These are phyloP conservation scores for Erinaceus europaeus DNA, from an alignment of 2,113 vertebrate species.

Conservation along the genomic window DNA sequence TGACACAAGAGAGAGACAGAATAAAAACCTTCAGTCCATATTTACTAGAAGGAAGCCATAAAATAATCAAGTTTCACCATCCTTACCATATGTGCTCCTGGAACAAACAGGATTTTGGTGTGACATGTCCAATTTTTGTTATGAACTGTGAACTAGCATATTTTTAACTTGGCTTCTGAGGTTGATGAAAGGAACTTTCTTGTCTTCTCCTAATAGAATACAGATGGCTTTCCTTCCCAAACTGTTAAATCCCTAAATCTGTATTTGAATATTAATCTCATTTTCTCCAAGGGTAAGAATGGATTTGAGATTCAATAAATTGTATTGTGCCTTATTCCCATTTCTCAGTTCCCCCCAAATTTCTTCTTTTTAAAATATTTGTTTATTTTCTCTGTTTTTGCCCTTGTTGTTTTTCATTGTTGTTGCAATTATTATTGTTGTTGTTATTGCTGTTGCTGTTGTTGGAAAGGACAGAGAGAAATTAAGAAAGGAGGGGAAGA, in stretches of 20 bases:
- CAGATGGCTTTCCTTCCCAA: slow-evolving; percentile 42
- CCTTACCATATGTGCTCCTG: slow-evolving; percentile 43
- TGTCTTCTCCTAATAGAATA: slow-evolving; percentile 45
- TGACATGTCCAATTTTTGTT: slow-evolving; percentile 37
- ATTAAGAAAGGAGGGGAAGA: too few species aligned
- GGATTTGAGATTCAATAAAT: background rate
- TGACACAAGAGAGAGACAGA: background rate
- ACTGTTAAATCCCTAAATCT: background rate
- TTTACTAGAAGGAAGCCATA: slow-evolving; percentile 14
- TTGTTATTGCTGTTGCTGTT: too few species aligned
- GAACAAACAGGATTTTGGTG: slow-evolving; percentile 18
- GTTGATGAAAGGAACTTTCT: slow-evolving; percentile 42
- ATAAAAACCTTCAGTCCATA: background rate
- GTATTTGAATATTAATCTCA: background rate
- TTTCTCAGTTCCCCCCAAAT: background rate
- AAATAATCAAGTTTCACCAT: slow-evolving; percentile 53
- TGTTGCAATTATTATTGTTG: too few species aligned
- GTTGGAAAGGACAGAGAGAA: too few species aligned
- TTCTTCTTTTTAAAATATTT: too few species aligned
- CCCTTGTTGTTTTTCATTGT: too few species aligned
- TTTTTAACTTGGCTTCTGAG: slow-evolving; percentile 57
- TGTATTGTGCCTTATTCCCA: background rate
- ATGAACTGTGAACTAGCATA: slow-evolving; percentile 55
- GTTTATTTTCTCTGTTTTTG: too few species aligned
- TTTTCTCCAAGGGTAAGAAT: slow-evolving; percentile 34